phyloP scores from a whole-genome alignment of 2,888 invertebrate species.

The Trissolcus brochymenae region DNA sequence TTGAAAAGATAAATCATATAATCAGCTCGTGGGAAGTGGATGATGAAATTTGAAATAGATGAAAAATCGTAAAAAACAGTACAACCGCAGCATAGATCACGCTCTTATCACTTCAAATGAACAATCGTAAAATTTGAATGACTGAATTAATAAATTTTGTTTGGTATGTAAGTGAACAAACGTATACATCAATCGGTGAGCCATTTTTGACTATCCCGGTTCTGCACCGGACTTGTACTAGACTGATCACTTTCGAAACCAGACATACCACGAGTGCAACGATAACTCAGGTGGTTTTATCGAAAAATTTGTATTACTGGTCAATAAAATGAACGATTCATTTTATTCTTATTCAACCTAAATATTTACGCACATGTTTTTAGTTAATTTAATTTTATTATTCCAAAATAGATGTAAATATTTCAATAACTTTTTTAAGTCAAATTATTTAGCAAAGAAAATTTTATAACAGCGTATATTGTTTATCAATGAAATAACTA shows the following conservation, averaged over 20 bases:
- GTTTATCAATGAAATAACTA: too few species aligned
- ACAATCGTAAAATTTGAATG: slow-evolving; percentile 32
- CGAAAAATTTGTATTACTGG: too few species aligned
- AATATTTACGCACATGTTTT: too few species aligned
- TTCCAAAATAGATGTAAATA: too few species aligned
- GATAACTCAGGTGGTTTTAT: slow-evolving; percentile 5
- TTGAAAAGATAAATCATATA: slow-evolving; percentile 19
- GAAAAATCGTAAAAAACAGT: slow-evolving; percentile 3
- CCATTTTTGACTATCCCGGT: slow-evolving; percentile 36
- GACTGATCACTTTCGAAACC: slow-evolving; percentile 57
- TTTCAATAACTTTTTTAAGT: too few species aligned
- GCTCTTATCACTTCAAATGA: slow-evolving; percentile 39
- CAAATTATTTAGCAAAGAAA: too few species aligned
- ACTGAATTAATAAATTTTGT: slow-evolving; percentile 40
- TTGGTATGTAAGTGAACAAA: slow-evolving; percentile 31
- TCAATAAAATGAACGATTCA: too few species aligned
- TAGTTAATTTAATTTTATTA: too few species aligned
- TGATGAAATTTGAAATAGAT: slow-evolving; percentile 6
- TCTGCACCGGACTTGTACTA: slow-evolving; percentile 31
- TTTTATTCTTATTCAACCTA: too few species aligned
- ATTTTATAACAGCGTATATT: too few species aligned
- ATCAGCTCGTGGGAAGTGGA: slow-evolving; percentile 23
- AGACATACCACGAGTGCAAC: slow-evolving; percentile 49
- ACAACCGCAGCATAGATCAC: slow-evolving; percentile 27
- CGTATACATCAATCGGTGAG: slow-evolving; percentile 22